Conservation (phyloP, 64 coral and sea anemone species). For the Actinia tenebrosa region DNA sequence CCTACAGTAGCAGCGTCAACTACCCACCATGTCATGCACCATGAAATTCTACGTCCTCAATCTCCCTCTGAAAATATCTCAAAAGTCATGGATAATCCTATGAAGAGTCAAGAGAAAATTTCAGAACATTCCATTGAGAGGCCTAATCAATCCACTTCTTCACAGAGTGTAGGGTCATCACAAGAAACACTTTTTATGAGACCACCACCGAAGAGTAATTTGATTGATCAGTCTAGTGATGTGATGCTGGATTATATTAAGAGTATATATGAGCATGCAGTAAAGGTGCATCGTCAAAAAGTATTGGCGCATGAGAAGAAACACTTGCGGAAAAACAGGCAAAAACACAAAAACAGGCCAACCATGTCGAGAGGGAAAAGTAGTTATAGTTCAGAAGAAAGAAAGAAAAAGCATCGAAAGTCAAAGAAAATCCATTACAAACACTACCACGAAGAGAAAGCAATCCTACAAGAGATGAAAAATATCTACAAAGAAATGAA, state of each 20-base stretch:
- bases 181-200: not conserved
- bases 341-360: too few species aligned
- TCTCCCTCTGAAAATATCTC: not conserved
- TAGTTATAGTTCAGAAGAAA: not conserved
- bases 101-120: not conserved
- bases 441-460: slow-evolving; percentile 1
- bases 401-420: slow-evolving; percentile 18
- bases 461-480: slow-evolving; percentile 39
- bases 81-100: slow-evolving; percentile 20
- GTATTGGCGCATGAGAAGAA: not conserved
- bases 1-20: not conserved
- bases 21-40: slow-evolving; percentile 9
- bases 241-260: slow-evolving; percentile 49
- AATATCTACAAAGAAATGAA: slow-evolving; percentile 48
- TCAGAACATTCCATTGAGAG: slow-evolving; percentile 12
- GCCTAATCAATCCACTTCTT: not conserved
- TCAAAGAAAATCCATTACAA: slow-evolving; percentile 17
- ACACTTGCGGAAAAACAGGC: not conserved
- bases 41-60: not conserved
- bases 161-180: not conserved
- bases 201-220: not conserved
- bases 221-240: not conserved
- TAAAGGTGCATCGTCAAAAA: slow-evolving; percentile 18
- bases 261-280: slow-evolving; percentile 35
- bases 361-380: not conserved